Conservation (phyloP, 2,888 invertebrate species). For the Nemoura dubitans region DNA sequence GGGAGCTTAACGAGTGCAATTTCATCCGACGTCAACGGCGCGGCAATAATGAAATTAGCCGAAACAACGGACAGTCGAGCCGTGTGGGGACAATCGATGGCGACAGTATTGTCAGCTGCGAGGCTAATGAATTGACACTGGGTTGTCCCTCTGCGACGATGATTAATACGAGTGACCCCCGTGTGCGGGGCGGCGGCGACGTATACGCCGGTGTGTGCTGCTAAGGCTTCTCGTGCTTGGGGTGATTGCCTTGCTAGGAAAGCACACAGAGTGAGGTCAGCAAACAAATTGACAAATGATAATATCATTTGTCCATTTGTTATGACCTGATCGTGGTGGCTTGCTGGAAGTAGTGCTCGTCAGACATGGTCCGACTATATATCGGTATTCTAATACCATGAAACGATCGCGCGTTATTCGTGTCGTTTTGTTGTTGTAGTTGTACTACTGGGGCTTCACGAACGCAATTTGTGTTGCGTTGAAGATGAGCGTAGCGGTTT, state of each 20-base stretch:
- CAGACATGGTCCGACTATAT: no score
- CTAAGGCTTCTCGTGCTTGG: background rate
- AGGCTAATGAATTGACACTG: background rate
- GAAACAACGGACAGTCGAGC: background rate
- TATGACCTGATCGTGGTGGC: no score
- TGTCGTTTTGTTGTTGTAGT: no score
- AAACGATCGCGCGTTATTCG: no score
- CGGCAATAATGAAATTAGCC: background rate
- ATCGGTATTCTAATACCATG: no score
- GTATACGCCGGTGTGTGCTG: background rate
- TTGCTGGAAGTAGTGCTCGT: no score
- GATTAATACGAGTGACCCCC: background rate
- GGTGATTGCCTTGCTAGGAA: background rate
- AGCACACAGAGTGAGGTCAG: background rate
- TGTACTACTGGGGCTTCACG: no score
- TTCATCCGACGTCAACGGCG: background rate
- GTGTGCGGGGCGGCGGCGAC: background rate
- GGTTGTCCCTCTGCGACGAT: background rate
- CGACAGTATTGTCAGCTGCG: background rate
- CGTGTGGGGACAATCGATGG: constrained; percentile 9
- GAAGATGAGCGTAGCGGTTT: no score
- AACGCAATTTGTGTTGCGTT: no score
- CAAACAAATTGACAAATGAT: background rate
- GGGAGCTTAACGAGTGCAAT: background rate
- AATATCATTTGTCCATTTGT: no score